A percentile compares a stretch with the other conserved stretches of the same genome.
Conservation (phyloP, 2,888 invertebrate genomes). For the Schizaphis graminum region DNA sequence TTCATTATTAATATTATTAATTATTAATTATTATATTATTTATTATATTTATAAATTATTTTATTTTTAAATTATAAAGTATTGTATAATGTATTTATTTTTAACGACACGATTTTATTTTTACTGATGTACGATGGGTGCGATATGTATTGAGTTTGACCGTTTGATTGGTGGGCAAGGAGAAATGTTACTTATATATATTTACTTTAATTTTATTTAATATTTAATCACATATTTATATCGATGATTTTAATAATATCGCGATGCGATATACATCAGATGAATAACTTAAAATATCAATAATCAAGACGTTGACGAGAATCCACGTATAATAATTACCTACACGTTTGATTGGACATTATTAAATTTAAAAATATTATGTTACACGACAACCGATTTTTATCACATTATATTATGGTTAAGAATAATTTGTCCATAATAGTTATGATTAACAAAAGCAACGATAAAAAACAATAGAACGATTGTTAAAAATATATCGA, state of each 20-base stretch:
- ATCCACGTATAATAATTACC: not conserved
- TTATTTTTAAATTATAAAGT: too few species aligned
- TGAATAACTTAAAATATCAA: not conserved
- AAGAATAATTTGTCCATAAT: not conserved
- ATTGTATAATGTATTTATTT: not conserved
- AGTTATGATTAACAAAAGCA: not conserved
- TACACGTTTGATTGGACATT: not conserved
- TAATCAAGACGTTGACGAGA: not conserved
- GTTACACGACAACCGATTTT: not conserved
- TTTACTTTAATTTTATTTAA: not conserved
- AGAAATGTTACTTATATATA: not conserved
- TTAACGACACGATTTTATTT: not conserved
- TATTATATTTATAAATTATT: too few species aligned
- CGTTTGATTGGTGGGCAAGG: not conserved
- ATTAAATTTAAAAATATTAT: not conserved
- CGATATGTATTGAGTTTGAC: not conserved
- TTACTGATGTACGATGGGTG: not conserved
- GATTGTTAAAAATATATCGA: not conserved
- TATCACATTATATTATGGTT: not conserved
- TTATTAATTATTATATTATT: too few species aligned
- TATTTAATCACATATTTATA: not conserved
- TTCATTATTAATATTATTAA: too few species aligned
- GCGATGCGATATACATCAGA: not conserved
- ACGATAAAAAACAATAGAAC: not conserved
- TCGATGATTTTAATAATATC: too few species aligned